Base-by-base conservation (phyloP, 2,113 vertebrate genomes). In the Pavo muticus region DNA sequence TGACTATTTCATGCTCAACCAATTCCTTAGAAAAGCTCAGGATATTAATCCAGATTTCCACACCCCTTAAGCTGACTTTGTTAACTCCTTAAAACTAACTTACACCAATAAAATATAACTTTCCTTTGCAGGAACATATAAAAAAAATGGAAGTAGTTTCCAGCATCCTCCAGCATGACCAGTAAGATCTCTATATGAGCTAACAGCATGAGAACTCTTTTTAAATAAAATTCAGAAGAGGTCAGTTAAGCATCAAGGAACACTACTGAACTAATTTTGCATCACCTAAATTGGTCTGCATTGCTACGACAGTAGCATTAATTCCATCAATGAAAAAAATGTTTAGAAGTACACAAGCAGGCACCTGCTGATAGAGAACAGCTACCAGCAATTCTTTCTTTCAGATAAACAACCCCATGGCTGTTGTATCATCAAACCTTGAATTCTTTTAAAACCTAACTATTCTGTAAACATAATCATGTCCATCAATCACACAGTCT, bases 401-500 rank as follows among this genome's bases (percentile, higher is more conserved):
- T 37, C 16, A 84, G 71, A 61, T 72, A 94, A 86, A 74, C 68
- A 86, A 90, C 32, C 25, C 39, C 7, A 4, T 32, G 35, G 30
- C n/a, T 45, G 40, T 45, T 84, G 50, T 44, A 83, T 71, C 79
- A 77, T 39, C 52, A 93, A 90, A 65, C 72, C 69, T 91, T 75
- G 69, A 88, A 45, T 76, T 90, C 65, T 93, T 91, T 87, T 61
- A 71, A 90, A 93, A 84, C 27, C 69, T 57, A 78, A n/a, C 65
- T 57, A 65, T 27, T 91, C 79, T 57, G 65, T 52, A 86, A 88
- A 84, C 20, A 61, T 50, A 91, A 42, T 11, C 1, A 0, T 2
- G 8, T 42, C 45, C 79, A 90, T 95, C 85, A 88, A 87, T 93
- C 91, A 95, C 75, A 73, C 29, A 68, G 65, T 47, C 69, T 94